phyloP scores from a whole-genome alignment of 2,888 invertebrate species.

The Antheraea yamamai region DNA sequence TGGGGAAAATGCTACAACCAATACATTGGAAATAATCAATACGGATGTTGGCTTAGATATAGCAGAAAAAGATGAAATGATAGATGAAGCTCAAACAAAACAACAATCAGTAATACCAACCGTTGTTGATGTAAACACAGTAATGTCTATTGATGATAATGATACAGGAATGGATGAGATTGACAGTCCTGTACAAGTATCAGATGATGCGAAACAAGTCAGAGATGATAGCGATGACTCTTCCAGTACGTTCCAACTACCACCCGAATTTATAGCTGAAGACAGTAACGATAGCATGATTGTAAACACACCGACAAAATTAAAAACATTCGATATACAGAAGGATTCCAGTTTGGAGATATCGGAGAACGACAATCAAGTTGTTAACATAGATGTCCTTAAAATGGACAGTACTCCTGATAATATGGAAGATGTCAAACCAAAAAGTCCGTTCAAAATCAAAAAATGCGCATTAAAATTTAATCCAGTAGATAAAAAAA shows the following conservation, averaged over 20 bases:
- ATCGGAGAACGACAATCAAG: conserved; percentile 49
- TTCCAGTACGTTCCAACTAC: conserved; percentile 39
- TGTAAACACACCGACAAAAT: conserved; percentile 48
- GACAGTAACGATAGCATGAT: conserved; percentile 35
- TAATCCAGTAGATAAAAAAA: conserved; percentile 49
- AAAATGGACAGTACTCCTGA: conserved; percentile 37
- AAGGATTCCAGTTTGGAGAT: conserved; percentile 62
- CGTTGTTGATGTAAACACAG: not conserved
- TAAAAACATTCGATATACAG: conserved; percentile 51
- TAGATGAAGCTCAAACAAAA: not conserved
- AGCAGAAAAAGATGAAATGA: not conserved
- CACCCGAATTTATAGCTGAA: conserved; percentile 44
- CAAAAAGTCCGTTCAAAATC: conserved; percentile 31
- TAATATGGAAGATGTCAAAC: conserved; percentile 25
- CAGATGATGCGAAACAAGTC: conserved; percentile 17
- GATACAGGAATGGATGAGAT: not conserved
- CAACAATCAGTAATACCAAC: not conserved
- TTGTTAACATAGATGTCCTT: conserved; percentile 51
- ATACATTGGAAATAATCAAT: not conserved
- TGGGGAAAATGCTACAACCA: conserved; percentile 34
- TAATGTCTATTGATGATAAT: not conserved
- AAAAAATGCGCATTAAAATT: conserved; percentile 52
- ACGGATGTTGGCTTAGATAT: not conserved
- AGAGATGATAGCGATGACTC: conserved; percentile 31
- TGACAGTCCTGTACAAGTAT: conserved; percentile 16